These are phyloP conservation scores for Lasiurus cinereus DNA, from an alignment of 2,113 vertebrate species.

Conservation along the genomic window DNA sequence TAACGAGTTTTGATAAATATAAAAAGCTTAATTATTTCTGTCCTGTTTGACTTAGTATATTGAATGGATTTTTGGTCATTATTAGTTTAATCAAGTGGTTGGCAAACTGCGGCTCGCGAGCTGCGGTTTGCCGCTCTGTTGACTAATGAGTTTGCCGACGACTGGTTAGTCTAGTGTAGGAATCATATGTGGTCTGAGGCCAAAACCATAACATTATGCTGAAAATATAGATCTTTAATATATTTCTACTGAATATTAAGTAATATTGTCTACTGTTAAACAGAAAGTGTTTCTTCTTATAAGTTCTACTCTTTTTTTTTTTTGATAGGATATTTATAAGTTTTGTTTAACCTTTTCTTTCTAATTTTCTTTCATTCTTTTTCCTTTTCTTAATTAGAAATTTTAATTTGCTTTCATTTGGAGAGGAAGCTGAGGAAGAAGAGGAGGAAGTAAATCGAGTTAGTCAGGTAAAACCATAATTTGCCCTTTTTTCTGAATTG, in stretches of 20 bases:
- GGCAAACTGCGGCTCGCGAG: too few species aligned
- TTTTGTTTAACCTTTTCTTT: slow-evolving; percentile 65
- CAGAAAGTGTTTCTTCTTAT: slow-evolving; percentile 41
- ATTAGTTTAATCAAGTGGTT: not conserved
- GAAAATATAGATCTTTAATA: not conserved
- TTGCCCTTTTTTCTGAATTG: slow-evolving; percentile 41
- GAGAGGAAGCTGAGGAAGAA: slow-evolving; percentile 99
- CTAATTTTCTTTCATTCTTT: slow-evolving; percentile 17
- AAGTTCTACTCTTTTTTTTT: not conserved
- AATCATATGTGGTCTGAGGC: not conserved
- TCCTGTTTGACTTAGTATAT: not conserved
- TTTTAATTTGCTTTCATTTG: slow-evolving; percentile 98
- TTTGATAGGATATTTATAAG: slow-evolving; percentile 14
- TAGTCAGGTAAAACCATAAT: slow-evolving; percentile 92
- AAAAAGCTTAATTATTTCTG: slow-evolving; percentile 51
- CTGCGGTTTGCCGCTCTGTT: too few species aligned
- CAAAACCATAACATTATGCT: not conserved
- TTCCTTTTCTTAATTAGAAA: slow-evolving; percentile 89
- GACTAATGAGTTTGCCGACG: too few species aligned
- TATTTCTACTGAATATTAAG: slow-evolving; percentile 16
- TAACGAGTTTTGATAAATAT: slow-evolving; percentile 38
- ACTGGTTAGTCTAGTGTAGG: not conserved
- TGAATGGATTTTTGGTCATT: slow-evolving; percentile 53
- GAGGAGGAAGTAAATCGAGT: slow-evolving; percentile 97
- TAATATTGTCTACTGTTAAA: slow-evolving; percentile 23